Evolutionary conservation across 2,797 vertebrate genomes (phyloP).

Genomic region (Steatocranus sp.): DNA sequence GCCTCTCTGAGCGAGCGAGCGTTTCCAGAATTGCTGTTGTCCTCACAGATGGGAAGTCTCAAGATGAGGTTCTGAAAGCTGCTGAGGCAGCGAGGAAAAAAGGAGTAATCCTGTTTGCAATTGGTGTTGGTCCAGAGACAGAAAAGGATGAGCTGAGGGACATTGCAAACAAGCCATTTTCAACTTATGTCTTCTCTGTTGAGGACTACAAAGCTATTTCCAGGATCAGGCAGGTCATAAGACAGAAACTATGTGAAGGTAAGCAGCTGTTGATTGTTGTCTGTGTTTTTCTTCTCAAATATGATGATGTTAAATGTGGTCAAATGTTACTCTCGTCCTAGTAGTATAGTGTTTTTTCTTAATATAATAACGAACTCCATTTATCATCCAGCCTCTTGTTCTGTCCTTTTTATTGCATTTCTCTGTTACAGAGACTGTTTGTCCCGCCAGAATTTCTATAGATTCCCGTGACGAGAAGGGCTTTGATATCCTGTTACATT

Average conservation of each 20-base stretch:
- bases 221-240: conserved; percentile 94
- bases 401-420: neutral
- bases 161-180: conserved; percentile 93
- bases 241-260: conserved; percentile 99
- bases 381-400: neutral
- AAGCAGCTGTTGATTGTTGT: conserved; percentile 15
- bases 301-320: neutral
- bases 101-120: conserved; percentile 92
- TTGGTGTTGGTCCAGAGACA: conserved; percentile 90
- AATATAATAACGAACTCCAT: neutral
- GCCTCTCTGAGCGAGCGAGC: conserved; percentile 82
- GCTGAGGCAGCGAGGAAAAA: conserved; percentile 91
- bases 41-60: conserved; percentile 95
- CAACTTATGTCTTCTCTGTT: conserved; percentile 93
- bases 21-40: conserved; percentile 94
- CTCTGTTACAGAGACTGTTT: conserved; percentile 87
- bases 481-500: conserved; percentile 91
- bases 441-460: conserved; percentile 87
- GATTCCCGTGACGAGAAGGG: conserved; percentile 93
- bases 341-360: neutral
- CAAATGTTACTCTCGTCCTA: neutral
- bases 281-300: neutral
- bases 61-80: conserved; percentile 89
- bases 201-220: conserved; percentile 96
- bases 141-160: conserved; percentile 86